Percentiles rank a stretch among this genome's conserved stretches.
Evolutionary conservation across 2,888 invertebrate species (phyloP).

Genomic region (Empis stercorea): DNA sequence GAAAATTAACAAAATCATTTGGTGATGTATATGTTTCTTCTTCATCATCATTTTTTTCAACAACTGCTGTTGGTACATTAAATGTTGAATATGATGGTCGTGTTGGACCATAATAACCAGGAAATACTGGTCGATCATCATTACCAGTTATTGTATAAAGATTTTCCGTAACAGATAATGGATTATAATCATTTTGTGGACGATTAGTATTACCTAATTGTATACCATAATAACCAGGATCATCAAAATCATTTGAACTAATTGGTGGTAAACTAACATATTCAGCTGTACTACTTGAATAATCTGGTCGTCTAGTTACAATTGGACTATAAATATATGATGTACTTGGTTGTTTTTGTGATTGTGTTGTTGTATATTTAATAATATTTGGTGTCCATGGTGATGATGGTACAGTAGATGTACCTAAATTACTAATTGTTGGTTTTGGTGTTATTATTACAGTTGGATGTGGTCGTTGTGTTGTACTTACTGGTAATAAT

Average conservation of each 20-base stretch:
- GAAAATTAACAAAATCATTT: slow-evolving; percentile 66
- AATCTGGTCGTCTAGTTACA: slow-evolving; percentile 24
- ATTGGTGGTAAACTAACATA: slow-evolving; percentile 21
- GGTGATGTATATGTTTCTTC: slow-evolving; percentile 51
- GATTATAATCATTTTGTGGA: slow-evolving; percentile 7
- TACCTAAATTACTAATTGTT: slow-evolving; percentile 27
- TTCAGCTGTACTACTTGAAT: slow-evolving; percentile 13
- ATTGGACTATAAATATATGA: slow-evolving; percentile 33
- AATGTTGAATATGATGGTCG: slow-evolving; percentile 32
- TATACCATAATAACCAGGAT: slow-evolving; percentile 32
- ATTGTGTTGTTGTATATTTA: slow-evolving; percentile 8
- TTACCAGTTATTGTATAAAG: slow-evolving; percentile 21
- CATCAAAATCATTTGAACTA: slow-evolving; percentile 32
- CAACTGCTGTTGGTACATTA: slow-evolving; percentile 24
- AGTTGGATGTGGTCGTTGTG: slow-evolving; percentile 47
- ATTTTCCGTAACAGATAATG: slow-evolving; percentile 15
- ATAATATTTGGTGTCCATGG: slow-evolving; percentile 16
- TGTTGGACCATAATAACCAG: slow-evolving; percentile 28
- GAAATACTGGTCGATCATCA: slow-evolving; percentile 31
- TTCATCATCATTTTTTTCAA: slow-evolving; percentile 22
- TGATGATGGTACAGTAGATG: slow-evolving; percentile 9
- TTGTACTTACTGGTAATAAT: slow-evolving; percentile 17
- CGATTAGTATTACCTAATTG: slow-evolving; percentile 11
- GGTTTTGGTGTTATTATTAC: slow-evolving; percentile 59
- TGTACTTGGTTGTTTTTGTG: slow-evolving; percentile 31